These are phyloP conservation scores for Hydrozoanthus tunicans DNA, from an alignment of 64 coral and sea anemone genomes.

Conservation along the genomic window DNA sequence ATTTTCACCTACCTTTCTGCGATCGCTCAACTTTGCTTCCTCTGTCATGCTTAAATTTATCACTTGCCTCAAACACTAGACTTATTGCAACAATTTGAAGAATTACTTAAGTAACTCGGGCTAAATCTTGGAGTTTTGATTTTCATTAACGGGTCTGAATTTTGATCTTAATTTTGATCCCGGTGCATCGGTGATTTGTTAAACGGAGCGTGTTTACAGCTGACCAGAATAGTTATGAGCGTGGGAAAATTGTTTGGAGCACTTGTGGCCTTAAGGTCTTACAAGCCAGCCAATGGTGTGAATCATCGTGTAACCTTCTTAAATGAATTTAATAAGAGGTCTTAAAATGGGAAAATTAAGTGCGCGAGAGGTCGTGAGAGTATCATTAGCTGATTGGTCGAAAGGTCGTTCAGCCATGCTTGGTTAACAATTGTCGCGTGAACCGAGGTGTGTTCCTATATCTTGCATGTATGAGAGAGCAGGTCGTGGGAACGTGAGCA, in stretches of 20 bases:
- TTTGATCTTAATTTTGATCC: not conserved
- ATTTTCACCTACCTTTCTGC: constrained; percentile 58
- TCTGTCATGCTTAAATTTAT: constrained; percentile 52
- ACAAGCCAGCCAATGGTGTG: constrained; percentile 52
- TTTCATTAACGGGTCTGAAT: not conserved
- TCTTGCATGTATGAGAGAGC: constrained; percentile 9
- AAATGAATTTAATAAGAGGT: constrained; percentile 64
- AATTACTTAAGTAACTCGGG: not conserved
- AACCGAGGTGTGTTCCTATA: constrained; percentile 4
- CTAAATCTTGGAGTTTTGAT: constrained; percentile 8
- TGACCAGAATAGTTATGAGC: constrained; percentile 71
- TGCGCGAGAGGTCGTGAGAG: constrained; percentile 73
- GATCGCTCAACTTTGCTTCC: constrained; percentile 47
- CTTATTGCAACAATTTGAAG: not conserved
- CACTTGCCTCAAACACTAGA: not conserved
- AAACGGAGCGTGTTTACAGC: constrained; percentile 67
- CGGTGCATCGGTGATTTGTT: not conserved
- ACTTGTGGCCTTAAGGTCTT: constrained; percentile 37
- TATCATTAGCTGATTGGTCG: constrained; percentile 37
- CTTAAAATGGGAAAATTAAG: constrained; percentile 54
- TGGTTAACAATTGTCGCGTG: constrained; percentile 69
- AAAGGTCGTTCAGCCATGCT: constrained; percentile 51
- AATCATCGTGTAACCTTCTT: constrained; percentile 39
- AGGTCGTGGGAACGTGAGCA: constrained; percentile 77
- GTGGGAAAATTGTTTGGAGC: constrained; percentile 74